Evolutionary conservation across 2,113 vertebrate species (phyloP).

Genomic region (Agelaius tricolor): DNA sequence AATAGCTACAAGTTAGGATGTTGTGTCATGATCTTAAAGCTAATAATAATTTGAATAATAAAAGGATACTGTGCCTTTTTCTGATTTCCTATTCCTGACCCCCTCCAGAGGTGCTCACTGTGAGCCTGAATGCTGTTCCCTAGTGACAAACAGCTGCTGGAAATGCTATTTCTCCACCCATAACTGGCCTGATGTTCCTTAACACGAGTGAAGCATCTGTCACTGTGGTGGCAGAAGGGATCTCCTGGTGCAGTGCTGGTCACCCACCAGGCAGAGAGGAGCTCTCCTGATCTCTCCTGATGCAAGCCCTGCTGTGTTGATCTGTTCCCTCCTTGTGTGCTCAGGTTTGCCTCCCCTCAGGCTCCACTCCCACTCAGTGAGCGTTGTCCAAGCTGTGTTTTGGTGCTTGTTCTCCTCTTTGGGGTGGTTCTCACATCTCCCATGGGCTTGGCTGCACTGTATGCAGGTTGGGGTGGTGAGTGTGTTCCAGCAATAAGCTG

Average conservation of each 20-base stretch:
- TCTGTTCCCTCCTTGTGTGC: neutral
- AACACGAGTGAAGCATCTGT: neutral
- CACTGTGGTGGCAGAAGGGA: neutral
- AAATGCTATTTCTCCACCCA: neutral
- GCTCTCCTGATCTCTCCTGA: neutral
- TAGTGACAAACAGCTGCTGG: neutral
- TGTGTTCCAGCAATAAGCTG: neutral
- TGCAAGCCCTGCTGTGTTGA: neutral
- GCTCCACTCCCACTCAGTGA: neutral
- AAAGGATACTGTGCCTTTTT: neutral
- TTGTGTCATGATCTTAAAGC: neutral
- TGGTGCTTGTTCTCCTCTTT: neutral
- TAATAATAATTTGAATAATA: neutral
- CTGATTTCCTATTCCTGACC: neutral
- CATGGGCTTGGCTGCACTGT: accelerated
- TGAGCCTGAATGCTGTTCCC: neutral
- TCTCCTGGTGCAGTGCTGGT: neutral
- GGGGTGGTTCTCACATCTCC: neutral
- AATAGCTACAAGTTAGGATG: neutral
- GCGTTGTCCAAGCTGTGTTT: neutral
- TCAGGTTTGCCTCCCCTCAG: neutral
- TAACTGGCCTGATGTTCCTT: neutral
- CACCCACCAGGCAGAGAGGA: neutral
- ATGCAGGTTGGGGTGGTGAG: neutral
- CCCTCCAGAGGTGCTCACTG: neutral